Conservation (phyloP, 2,888 invertebrate genomes). For the Limnephilus marmoratus region DNA sequence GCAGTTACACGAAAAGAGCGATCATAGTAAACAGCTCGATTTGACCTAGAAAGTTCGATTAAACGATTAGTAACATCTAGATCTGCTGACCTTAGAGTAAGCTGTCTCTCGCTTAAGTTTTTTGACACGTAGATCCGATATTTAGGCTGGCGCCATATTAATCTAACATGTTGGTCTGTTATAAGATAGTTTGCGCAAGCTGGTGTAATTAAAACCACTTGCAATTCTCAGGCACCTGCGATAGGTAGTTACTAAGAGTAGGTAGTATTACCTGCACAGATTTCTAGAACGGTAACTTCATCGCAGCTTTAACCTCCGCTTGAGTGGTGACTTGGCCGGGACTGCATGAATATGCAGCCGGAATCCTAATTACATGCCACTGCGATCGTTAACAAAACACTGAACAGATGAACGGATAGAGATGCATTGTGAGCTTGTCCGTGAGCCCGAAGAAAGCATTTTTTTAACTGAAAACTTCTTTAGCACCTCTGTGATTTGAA, state of each 20-base stretch:
- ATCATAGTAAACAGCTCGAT: too few relatives aligned
- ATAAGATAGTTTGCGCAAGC: background rate
- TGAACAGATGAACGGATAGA: background rate
- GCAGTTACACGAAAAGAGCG: too few relatives aligned
- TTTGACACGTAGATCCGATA: too few relatives aligned
- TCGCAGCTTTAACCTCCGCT: background rate
- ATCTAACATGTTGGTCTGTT: background rate
- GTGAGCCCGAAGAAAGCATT: too few relatives aligned
- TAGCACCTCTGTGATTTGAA: too few relatives aligned
- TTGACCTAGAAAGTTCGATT: too few relatives aligned
- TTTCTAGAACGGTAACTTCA: background rate
- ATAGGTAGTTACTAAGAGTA: background rate
- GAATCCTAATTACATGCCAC: slow-evolving; percentile 19
- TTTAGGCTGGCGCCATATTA: too few relatives aligned
- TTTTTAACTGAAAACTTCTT: too few relatives aligned
- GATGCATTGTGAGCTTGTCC: background rate
- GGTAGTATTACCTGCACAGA: background rate
- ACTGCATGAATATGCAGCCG: slow-evolving; percentile 34
- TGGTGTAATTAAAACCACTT: background rate
- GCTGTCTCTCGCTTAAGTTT: too few relatives aligned
- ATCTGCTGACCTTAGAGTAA: too few relatives aligned
- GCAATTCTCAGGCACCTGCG: background rate
- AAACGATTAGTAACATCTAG: too few relatives aligned
- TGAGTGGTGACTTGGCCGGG: slow-evolving; percentile 13
- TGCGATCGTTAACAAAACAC: background rate